Evolutionary conservation across 1,140 invertebrate genomes (phyloP), one percentile per base, ranked within the genome.

Genomic region (Planococcus citri): DNA sequence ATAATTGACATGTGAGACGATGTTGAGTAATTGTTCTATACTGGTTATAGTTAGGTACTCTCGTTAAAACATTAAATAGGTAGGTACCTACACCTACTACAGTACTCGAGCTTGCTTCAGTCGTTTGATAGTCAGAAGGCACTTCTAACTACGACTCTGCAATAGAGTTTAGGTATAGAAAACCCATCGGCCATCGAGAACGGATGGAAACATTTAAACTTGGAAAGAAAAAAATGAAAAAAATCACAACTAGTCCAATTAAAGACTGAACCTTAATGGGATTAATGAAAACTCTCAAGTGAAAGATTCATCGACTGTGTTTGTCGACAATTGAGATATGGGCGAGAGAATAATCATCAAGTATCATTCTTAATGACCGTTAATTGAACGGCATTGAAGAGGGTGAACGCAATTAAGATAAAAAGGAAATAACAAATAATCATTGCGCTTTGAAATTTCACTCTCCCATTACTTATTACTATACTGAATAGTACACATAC

Each of bases 361-460:
- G 41, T 51, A 51, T 51, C 41, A 51, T 51, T 51, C n/a, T 51
- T 51, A 51, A 51, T 51, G 41, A 51, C 41, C 41, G 41, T 51
- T 51, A 51, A 51, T 51, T 51, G 41, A 51, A 51, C 41, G 41
- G 41, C 41, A 51, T 51, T 51, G 41, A 51, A 51, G 41, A 51
- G 41, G 41, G 41, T 51, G 41, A 51, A 51, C 41, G 41, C 41
- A 51, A 51, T 51, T 51, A 51, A 51, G 41, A 51, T 51, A 51
- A 51, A 51, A 51, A 51, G 41, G 41, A 51, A 51, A 51, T 51
- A 51, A 51, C 41, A 51, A 51, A 51, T 51, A 51, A 51, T 51
- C 41, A 51, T 51, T 51, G 41, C 41, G 41, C 41, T 51, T 51
- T 51, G n/a, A 51, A n/a, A 51, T 51, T 51, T 51, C 41, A 51